A percentile compares a stretch with the other conserved stretches of the same genome.
Evolutionary conservation across 2,888 invertebrate species (phyloP).

Genomic region (Aphodius granarius): DNA sequence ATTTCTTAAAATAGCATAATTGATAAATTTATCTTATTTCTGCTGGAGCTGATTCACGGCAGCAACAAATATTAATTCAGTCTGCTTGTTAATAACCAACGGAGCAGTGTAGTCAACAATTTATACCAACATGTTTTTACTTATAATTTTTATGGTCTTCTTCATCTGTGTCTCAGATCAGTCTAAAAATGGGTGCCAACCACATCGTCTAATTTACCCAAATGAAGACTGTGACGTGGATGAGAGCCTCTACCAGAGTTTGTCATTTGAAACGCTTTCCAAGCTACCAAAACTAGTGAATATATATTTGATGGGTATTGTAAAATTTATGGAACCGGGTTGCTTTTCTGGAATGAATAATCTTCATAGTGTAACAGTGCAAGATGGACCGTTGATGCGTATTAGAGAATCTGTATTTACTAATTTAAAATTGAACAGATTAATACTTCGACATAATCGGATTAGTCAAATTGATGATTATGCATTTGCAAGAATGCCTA

Average conservation of each 20-base stretch:
- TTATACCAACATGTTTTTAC: too few species aligned
- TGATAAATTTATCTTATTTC: too few species aligned
- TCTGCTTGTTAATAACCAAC: too few species aligned
- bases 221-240: neutral
- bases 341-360: neutral
- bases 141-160: too few species aligned
- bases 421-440: neutral
- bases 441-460: neutral
- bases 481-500: neutral
- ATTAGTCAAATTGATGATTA: neutral
- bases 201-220: neutral
- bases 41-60: too few species aligned
- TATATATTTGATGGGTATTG: neutral
- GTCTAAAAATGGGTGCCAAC: too few species aligned
- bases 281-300: neutral
- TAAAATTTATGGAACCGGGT: neutral
- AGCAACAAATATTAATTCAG: too few species aligned
- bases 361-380: neutral
- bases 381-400: neutral
- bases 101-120: too few species aligned
- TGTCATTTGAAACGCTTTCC: neutral
- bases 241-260: neutral
- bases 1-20: too few species aligned
- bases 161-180: too few species aligned
- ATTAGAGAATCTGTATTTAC: neutral